These are phyloP conservation scores for Tenebrosternarchus preto DNA, from an alignment of 2,113 vertebrate genomes.

Conservation along the genomic window DNA sequence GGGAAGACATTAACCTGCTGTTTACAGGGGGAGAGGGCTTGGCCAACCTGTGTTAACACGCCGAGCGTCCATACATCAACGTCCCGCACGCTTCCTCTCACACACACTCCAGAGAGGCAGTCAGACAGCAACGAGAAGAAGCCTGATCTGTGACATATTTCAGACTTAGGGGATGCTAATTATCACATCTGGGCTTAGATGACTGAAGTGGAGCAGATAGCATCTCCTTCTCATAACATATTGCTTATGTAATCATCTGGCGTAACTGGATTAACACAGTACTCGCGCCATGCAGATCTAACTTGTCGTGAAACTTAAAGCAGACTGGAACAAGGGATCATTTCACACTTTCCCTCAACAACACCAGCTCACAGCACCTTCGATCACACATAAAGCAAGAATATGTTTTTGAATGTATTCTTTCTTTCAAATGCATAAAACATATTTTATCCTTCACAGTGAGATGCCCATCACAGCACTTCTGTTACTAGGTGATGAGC, in stretches of 20 bases:
- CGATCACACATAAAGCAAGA: background rate
- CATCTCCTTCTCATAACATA: background rate
- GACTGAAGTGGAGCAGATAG: slow-evolving; percentile 22
- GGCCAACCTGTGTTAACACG: slow-evolving; percentile 34
- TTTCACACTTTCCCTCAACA: background rate
- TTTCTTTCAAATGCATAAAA: background rate
- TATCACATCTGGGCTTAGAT: slow-evolving; percentile 5
- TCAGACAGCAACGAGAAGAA: background rate
- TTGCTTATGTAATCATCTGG: background rate
- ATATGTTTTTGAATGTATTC: background rate
- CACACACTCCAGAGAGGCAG: background rate
- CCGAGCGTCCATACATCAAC: slow-evolving; percentile 31
- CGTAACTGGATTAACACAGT: background rate
- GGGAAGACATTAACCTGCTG: slow-evolving; percentile 43
- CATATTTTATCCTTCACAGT: background rate
- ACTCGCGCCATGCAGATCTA: background rate
- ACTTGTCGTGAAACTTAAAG: slow-evolving; percentile 4
- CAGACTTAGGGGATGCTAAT: background rate
- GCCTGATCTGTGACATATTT: background rate
- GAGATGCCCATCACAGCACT: background rate
- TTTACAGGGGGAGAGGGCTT: slow-evolving; percentile 46
- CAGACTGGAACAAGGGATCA: background rate
- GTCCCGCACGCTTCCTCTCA: background rate
- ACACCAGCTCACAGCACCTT: background rate
- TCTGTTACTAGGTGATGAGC: background rate